A percentile compares a stretch with the other conserved stretches of the same genome.
phyloP scores from a whole-genome alignment of 2,888 invertebrate species.

The Aleiodes alternator region DNA sequence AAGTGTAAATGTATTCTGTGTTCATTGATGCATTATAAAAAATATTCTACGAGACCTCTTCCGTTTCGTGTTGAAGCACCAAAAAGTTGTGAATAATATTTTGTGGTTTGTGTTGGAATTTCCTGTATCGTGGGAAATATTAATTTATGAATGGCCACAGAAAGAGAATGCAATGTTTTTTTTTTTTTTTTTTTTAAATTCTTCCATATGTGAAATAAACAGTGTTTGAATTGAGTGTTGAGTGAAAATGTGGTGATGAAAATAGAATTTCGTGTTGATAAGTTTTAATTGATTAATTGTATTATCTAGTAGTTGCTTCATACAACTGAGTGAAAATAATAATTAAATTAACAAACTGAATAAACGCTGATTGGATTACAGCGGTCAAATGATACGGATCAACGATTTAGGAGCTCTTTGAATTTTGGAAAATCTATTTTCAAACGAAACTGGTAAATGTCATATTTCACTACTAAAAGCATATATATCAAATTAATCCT shows the following conservation, averaged over 20 bases:
- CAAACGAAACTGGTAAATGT: background rate
- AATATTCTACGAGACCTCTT: background rate
- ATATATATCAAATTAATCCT: too few species aligned
- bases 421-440: background rate
- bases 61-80: background rate
- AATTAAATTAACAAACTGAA: background rate
- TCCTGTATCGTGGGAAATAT: background rate
- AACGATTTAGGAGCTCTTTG: background rate
- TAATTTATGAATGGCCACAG: too few species aligned
- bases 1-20: conserved; percentile 8
- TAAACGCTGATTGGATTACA: conserved; percentile 11
- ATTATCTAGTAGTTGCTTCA: too few species aligned
- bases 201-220: too few species aligned
- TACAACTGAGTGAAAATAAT: conserved; percentile 1
- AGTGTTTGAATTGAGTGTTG: background rate
- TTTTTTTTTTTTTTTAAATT: too few species aligned
- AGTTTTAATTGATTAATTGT: too few species aligned
- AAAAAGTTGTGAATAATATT: background rate
- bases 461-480: background rate
- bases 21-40: background rate
- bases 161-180: background rate
- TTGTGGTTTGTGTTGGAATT: background rate
- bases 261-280: too few species aligned
- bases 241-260: background rate
- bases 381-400: background rate